phyloP scores from a whole-genome alignment of 1,140 invertebrate genomes.

The Anoplophora glabripennis region DNA sequence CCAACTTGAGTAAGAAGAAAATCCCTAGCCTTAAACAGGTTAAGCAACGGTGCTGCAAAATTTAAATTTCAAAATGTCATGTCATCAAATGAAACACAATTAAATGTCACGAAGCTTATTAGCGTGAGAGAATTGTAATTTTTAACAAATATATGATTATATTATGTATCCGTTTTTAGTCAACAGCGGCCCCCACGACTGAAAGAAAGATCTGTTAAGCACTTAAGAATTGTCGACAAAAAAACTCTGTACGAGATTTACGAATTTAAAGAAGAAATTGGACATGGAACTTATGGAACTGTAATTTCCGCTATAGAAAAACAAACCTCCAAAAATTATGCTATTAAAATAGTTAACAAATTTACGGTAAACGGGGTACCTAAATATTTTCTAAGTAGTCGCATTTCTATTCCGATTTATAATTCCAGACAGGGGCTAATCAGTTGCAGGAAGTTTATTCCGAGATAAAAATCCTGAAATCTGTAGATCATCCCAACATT shows the following conservation, averaged over 20 bases:
- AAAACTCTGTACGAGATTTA: constrained; percentile 39
- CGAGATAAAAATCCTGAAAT: constrained; percentile 57
- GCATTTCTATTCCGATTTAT: constrained; percentile 10
- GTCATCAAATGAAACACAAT: constrained; percentile 2
- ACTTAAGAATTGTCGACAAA: constrained; percentile 37
- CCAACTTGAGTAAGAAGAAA: background rate
- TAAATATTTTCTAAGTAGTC: constrained; percentile 12
- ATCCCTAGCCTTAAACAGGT: background rate
- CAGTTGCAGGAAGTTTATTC: constrained; percentile 49
- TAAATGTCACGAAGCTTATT: constrained; percentile 6
- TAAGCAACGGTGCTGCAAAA: background rate
- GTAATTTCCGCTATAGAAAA: constrained; percentile 52
- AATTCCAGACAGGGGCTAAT: constrained; percentile 10
- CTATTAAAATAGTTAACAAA: constrained; percentile 57
- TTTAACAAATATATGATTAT: no score
- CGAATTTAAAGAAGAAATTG: constrained; percentile 47
- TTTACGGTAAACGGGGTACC: constrained; percentile 47
- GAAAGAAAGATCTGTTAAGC: constrained; percentile 37
- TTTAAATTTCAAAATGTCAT: background rate
- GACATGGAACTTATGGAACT: constrained; percentile 56
- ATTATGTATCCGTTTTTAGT: no score
- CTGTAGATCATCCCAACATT: constrained; percentile 56
- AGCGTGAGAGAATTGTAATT: no score
- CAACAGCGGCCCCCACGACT: constrained; percentile 1
- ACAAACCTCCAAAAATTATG: constrained; percentile 48